Conservation (phyloP, 1,140 invertebrate genomes). For the Drosophila burlai region DNA sequence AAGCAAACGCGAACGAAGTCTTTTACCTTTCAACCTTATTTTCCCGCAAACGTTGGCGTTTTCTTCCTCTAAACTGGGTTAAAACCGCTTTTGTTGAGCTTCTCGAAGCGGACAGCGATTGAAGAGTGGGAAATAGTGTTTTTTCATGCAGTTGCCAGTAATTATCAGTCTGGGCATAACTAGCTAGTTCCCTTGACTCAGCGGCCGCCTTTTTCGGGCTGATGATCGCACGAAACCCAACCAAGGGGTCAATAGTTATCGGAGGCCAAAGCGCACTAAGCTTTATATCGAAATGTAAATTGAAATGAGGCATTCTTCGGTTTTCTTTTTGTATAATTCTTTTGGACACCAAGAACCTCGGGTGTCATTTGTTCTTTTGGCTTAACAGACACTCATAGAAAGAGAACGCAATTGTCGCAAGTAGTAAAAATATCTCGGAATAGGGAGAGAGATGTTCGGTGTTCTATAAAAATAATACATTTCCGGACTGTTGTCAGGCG, state of each 20-base stretch:
- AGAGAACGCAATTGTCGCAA: constrained; percentile 27
- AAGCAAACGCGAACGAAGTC: constrained; percentile 1
- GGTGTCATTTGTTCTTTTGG: background rate
- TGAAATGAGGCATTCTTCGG: constrained; percentile 1
- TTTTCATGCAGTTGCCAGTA: constrained; percentile 23
- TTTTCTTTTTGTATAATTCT: background rate
- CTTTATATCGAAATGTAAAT: constrained; percentile 3
- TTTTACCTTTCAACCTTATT: constrained; percentile 52
- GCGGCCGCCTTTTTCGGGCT: background rate
- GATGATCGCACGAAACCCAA: constrained; percentile 9
- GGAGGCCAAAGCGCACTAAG: background rate
- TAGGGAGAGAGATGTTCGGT: constrained; percentile 16
- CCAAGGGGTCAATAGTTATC: constrained; percentile 5
- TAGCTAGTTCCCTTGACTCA: constrained; percentile 24
- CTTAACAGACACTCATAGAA: background rate
- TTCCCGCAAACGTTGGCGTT: constrained; percentile 34
- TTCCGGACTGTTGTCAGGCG: constrained; percentile 26
- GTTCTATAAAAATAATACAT: constrained; percentile 28
- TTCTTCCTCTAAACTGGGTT: constrained; percentile 37
- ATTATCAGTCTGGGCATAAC: constrained; percentile 31
- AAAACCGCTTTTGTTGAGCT: constrained; percentile 42
- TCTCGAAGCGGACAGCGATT: constrained; percentile 6
- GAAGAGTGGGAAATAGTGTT: constrained; percentile 12
- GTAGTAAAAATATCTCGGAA: constrained; percentile 31
- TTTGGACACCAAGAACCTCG: background rate